Percentiles rank a stretch among this genome's conserved stretches.
Evolutionary conservation across 2,113 vertebrate species (phyloP).

Genomic region (Phaethon lepturus): DNA sequence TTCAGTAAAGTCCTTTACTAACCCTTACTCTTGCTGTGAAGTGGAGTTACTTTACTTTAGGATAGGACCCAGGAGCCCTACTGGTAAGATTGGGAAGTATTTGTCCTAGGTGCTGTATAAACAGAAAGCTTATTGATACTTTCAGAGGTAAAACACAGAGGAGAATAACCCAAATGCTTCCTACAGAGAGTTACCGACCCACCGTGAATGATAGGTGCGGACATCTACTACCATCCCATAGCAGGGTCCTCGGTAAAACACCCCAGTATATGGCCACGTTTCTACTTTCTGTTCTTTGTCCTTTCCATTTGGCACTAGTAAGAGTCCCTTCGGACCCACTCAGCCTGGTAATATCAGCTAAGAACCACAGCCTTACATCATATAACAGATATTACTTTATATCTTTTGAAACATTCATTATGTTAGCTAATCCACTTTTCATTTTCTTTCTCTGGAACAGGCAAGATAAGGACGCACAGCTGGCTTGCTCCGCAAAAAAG

Average conservation of each 20-base stretch:
- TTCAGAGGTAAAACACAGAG: background rate
- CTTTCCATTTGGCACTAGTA: background rate
- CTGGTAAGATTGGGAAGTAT: background rate
- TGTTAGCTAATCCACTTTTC: conserved; percentile 15
- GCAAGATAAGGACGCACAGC: background rate
- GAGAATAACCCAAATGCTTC: background rate
- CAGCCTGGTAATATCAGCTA: background rate
- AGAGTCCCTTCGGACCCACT: background rate
- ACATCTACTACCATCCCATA: background rate
- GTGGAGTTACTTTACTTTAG: background rate
- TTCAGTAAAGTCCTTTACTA: background rate
- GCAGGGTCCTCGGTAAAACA: background rate
- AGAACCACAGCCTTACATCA: background rate
- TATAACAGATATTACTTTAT: background rate
- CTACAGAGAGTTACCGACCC: background rate
- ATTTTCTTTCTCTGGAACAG: conserved; percentile 28
- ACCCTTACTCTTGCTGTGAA: background rate
- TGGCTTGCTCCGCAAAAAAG: background rate
- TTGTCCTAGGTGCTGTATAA: background rate
- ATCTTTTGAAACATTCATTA: conserved; percentile 14
- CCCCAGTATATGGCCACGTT: background rate
- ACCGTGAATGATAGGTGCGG: background rate
- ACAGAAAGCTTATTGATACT: background rate
- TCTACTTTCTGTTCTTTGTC: background rate
- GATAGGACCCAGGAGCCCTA: background rate